Evolutionary conservation across 2,888 invertebrate species (phyloP), one percentile per base, ranked within the genome.

Genomic region (Pseudoips prasinana): DNA sequence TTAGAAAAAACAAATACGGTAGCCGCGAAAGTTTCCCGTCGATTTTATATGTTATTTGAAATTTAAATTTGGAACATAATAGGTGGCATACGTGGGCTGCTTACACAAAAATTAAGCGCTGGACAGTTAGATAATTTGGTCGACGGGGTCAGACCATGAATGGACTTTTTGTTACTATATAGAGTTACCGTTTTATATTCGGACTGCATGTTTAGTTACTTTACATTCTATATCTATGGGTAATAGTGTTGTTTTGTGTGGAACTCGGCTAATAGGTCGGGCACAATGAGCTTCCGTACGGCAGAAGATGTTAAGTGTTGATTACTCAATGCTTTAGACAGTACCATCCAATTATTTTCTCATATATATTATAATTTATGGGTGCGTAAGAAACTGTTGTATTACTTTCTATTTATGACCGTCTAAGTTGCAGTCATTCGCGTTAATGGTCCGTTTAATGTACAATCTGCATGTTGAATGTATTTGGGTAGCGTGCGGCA

Each of bases 91-190:
- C 65, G 69, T 73, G 73, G 58, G 52, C 43, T 61, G 67, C 40
- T 39, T 59, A 64, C 47, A 54, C 41, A 58, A 68, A n/a, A 76
- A 73, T 76, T 70, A 58, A 67, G 66, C 67, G 65, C 64, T 63
- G 54, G 64, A 73, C 80, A 80, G 81, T 78, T 80, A 79, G 72
- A 74, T 77, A 69, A 79, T 76, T 76, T 73, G 50, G 58, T 67
- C 64, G 51, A 60, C 44, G 59, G 57, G 69, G 73, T 73, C 73
- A 65, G 58, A 52, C 49, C 63, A 60, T 69, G 66, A 72, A 62
- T 70, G 59, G 59, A 60, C 60, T 74, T 74, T 76, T 77, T 77
- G 69, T 70, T 60, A 55, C 42, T 49, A 46, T 49, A 39, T 32
- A 46, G 50, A 67, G 59, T 70, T 74, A 73, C 74, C 74, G 78